These are phyloP conservation scores for Malaclemys terrapin DNA, from an alignment of 2,113 vertebrate species.

Conservation along the genomic window DNA sequence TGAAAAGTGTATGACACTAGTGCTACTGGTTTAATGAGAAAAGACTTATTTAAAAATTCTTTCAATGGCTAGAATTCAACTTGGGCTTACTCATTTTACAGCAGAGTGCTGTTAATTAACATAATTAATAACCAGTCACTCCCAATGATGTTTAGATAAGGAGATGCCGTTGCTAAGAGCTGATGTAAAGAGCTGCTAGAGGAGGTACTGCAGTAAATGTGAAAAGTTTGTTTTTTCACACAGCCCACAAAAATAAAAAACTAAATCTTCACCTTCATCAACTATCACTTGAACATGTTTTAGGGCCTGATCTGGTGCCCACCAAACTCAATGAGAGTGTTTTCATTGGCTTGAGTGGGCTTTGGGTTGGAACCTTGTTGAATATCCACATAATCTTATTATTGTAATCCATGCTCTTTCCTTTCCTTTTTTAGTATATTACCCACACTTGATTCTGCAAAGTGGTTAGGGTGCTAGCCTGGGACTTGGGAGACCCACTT, in stretches of 20 bases:
- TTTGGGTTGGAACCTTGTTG: no score
- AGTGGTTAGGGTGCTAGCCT: background rate
- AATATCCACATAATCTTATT: background rate
- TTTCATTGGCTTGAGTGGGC: background rate
- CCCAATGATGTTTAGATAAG: no score
- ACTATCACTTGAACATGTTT: background rate
- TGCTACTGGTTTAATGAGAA: background rate
- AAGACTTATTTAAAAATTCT: background rate
- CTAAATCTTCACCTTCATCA: background rate
- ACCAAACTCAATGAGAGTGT: background rate
- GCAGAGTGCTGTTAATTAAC: background rate
- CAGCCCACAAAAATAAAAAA: background rate
- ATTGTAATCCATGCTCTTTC: background rate
- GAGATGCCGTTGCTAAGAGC: no score
- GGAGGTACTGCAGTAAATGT: accelerated
- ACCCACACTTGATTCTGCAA: background rate
- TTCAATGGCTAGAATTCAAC: background rate
- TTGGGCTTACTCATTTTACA: background rate
- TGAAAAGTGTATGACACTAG: background rate
- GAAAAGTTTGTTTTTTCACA: background rate
- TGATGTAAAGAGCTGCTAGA: no score
- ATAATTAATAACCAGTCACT: no score
- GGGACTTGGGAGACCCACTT: background rate
- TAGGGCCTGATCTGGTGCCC: background rate
- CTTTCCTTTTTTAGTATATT: background rate